phyloP scores from a whole-genome alignment of 2,797 vertebrate species.

The Hoplostethus atlanticus region DNA sequence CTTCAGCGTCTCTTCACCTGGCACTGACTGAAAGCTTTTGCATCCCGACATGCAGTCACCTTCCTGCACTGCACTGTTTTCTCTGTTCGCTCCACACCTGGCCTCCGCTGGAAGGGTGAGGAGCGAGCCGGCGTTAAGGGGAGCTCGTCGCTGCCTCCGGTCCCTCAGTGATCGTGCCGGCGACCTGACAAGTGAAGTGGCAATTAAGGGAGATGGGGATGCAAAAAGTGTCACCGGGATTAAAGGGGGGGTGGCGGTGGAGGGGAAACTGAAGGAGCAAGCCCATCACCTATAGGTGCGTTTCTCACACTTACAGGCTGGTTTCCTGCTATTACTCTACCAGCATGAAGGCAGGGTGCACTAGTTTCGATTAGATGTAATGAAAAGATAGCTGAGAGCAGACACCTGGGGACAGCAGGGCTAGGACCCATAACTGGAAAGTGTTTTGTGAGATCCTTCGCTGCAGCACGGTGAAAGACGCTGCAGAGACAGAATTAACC shows the following conservation, averaged over 20 bases:
- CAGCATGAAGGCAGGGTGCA: conserved; percentile 58
- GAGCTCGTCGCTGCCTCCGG: neutral
- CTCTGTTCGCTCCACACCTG: conserved; percentile 14
- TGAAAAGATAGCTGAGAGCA: conserved; percentile 56
- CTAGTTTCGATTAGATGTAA: conserved; percentile 71
- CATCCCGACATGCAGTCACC: neutral
- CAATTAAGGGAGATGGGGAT: conserved; percentile 40
- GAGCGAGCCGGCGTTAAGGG: neutral
- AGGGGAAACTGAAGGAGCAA: conserved; percentile 7
- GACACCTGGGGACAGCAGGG: conserved; percentile 7
- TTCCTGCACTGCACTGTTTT: neutral
- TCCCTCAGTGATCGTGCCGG: conserved; percentile 13
- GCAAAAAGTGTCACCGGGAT: conserved; percentile 33
- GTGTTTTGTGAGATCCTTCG: conserved; percentile 37
- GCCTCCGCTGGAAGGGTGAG: neutral
- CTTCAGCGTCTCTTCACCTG: conserved; percentile 13
- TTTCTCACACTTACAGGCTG: conserved; percentile 23
- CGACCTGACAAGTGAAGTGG: conserved; percentile 40
- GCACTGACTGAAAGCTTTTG: conserved; percentile 5
- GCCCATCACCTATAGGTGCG: conserved; percentile 17
- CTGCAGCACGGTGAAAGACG: conserved; percentile 57
- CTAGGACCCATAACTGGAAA: conserved; percentile 35
- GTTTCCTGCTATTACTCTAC: conserved; percentile 73
- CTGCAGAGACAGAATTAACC: conserved; percentile 50
- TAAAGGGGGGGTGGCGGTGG: neutral